These are phyloP conservation scores for Machimus rusticus DNA, from an alignment of 2,888 invertebrate species.

Conservation along the genomic window DNA sequence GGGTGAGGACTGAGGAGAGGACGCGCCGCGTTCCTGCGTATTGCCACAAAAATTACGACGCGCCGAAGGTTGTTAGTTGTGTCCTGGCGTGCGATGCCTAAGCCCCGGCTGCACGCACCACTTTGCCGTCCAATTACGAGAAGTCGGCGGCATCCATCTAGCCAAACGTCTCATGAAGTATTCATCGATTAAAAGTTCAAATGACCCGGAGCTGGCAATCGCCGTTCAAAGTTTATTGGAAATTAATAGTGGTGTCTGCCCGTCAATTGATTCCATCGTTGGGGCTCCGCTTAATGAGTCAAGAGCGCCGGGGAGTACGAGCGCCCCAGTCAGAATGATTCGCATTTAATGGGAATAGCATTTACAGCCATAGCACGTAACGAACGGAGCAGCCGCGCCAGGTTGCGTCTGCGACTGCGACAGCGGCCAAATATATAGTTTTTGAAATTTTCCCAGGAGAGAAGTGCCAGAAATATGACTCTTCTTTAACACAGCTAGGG, in stretches of 20 bases:
- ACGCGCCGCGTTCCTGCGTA: not conserved
- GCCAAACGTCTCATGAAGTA: conserved; percentile 25
- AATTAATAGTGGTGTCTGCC: conserved; percentile 39
- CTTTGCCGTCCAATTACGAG: conserved; percentile 15
- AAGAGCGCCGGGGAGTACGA: not conserved
- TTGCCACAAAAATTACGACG: not conserved
- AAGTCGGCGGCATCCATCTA: conserved; percentile 8
- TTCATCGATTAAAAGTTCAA: conserved; percentile 36
- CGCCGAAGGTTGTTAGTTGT: not conserved
- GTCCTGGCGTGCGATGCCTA: not conserved
- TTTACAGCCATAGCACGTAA: not conserved
- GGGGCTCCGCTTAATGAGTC: conserved; percentile 25
- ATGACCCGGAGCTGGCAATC: conserved; percentile 31
- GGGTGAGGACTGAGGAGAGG: not conserved
- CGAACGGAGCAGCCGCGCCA: not conserved
- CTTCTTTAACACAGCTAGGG: not conserved
- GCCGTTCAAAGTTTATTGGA: conserved; percentile 38
- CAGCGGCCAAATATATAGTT: not conserved
- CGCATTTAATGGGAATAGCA: not conserved
- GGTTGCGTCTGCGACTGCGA: not conserved
- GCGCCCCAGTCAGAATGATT: not conserved
- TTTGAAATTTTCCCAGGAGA: not conserved
- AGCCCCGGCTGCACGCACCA: not conserved
- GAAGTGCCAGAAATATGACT: not conserved
- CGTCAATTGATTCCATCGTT: conserved; percentile 37